A percentile compares a stretch with the other conserved stretches of the same genome.
phyloP scores from a whole-genome alignment of 2,888 invertebrate genomes.

The Megalurothrips usitatus region DNA sequence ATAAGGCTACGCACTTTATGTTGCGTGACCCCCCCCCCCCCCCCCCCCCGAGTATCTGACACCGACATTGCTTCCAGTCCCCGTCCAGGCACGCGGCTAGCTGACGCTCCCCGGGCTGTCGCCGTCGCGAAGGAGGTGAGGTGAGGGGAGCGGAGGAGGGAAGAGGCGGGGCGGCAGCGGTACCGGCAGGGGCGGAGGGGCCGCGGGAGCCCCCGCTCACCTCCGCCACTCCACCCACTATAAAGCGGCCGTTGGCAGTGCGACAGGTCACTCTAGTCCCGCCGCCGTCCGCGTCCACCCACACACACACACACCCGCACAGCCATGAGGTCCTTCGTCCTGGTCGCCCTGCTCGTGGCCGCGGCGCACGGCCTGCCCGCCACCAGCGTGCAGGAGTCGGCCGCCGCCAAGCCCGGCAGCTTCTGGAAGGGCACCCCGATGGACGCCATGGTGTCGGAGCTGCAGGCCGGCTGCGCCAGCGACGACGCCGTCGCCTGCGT shows the following conservation, averaged over 20 bases:
- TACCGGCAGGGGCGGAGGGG: background rate
- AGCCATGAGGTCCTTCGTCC: slow-evolving; percentile 14
- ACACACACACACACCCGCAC: background rate
- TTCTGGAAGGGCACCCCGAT: slow-evolving; percentile 68
- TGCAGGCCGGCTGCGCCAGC: slow-evolving; percentile 67
- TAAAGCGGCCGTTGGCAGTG: slow-evolving; percentile 4
- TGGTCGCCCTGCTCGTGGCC: slow-evolving; percentile 27
- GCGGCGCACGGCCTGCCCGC: slow-evolving; percentile 32
- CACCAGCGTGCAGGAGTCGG: slow-evolving; percentile 28
- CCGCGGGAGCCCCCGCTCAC: background rate
- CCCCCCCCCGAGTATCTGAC: too few species aligned
- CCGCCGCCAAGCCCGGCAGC: slow-evolving; percentile 38
- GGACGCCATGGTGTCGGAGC: slow-evolving; percentile 70
- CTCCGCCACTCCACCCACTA: background rate
- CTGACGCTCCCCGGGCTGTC: too few species aligned
- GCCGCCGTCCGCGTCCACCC: background rate
- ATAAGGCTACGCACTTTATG: too few species aligned
- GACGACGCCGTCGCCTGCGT: slow-evolving; percentile 76
- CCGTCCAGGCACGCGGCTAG: too few species aligned
- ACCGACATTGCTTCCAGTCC: too few species aligned
- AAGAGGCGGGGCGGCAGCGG: too few species aligned
- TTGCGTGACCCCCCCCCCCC: too few species aligned
- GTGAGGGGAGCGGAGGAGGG: too few species aligned
- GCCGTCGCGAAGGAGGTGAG: too few species aligned
- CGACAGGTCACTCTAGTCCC: slow-evolving; percentile 2